These are phyloP conservation scores for Nerophis ophidion DNA, from an alignment of 2,113 vertebrate genomes.

Conservation along the genomic window DNA sequence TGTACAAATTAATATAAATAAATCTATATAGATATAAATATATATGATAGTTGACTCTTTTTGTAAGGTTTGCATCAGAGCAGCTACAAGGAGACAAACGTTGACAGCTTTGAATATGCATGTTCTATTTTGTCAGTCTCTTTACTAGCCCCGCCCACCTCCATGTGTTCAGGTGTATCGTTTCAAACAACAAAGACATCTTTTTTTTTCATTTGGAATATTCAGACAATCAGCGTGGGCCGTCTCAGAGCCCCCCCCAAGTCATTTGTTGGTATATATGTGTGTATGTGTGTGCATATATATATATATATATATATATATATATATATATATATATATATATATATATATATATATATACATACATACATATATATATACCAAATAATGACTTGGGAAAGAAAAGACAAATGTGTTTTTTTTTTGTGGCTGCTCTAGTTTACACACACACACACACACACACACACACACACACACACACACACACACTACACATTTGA, in stretches of 20 bases:
- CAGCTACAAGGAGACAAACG: slow-evolving; percentile 70
- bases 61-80: slow-evolving; percentile 68
- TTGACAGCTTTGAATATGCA: slow-evolving; percentile 62
- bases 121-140: slow-evolving; percentile 54
- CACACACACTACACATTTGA: slow-evolving; percentile 43
- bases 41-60: slow-evolving; percentile 71
- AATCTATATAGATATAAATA: slow-evolving; percentile 56
- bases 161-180: slow-evolving; percentile 59
- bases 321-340: too few relatives aligned
- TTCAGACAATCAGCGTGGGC: slow-evolving; percentile 76
- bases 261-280: slow-evolving; percentile 28
- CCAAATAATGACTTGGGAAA: too few relatives aligned
- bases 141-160: slow-evolving; percentile 24
- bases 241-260: slow-evolving; percentile 12
- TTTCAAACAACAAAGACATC: slow-evolving; percentile 55
- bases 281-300: too few relatives aligned
- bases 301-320: too few relatives aligned
- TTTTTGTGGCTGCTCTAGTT: slow-evolving; percentile 72
- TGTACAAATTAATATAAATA: slow-evolving; percentile 80
- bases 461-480: slow-evolving; percentile 57
- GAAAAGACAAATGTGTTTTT: slow-evolving; percentile 41
- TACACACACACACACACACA: slow-evolving; percentile 38
- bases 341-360: too few relatives aligned
- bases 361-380: too few relatives aligned
- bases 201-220: slow-evolving; percentile 68